Evolutionary conservation across 2,888 invertebrate species (phyloP).

Genomic region (Xylota sylvarum): DNA sequence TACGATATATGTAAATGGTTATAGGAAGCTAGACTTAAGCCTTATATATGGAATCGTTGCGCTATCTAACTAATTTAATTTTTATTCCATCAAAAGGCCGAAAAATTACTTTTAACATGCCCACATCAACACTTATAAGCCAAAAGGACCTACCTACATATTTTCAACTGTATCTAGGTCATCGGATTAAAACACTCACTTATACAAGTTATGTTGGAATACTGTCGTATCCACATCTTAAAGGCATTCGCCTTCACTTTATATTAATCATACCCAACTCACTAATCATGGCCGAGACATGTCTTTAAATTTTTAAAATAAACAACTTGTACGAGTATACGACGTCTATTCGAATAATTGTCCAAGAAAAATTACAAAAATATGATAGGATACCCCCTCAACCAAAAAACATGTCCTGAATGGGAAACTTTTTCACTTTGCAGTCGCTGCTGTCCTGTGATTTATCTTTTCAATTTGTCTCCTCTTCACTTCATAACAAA

Average conservation of each 20-base stretch:
- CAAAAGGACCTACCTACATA: too few relatives aligned
- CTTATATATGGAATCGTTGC: too few relatives aligned
- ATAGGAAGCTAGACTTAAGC: too few relatives aligned
- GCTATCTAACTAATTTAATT: too few relatives aligned
- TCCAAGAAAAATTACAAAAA: slow-evolving; percentile 29
- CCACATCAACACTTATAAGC: too few relatives aligned
- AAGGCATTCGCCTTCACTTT: not conserved
- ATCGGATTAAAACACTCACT: too few relatives aligned
- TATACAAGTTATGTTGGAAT: too few relatives aligned
- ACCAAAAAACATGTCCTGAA: slow-evolving; percentile 39
- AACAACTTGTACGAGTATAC: not conserved
- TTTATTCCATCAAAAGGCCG: too few relatives aligned
- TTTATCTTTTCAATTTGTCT: slow-evolving; percentile 75
- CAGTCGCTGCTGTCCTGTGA: slow-evolving; percentile 52
- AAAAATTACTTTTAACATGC: too few relatives aligned
- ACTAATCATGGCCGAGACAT: not conserved
- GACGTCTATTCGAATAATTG: slow-evolving; percentile 19
- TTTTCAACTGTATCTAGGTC: too few relatives aligned
- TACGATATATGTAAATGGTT: too few relatives aligned
- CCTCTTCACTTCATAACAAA: slow-evolving; percentile 55
- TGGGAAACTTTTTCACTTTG: slow-evolving; percentile 65
- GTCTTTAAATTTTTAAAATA: not conserved
- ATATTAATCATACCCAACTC: not conserved
- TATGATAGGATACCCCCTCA: slow-evolving; percentile 12
- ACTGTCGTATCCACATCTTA: too few relatives aligned